A percentile compares a stretch with the other conserved stretches of the same genome.
These are phyloP conservation scores for Noctilio leporinus DNA, from an alignment of 2,113 vertebrate genomes.

Conservation along the genomic window DNA sequence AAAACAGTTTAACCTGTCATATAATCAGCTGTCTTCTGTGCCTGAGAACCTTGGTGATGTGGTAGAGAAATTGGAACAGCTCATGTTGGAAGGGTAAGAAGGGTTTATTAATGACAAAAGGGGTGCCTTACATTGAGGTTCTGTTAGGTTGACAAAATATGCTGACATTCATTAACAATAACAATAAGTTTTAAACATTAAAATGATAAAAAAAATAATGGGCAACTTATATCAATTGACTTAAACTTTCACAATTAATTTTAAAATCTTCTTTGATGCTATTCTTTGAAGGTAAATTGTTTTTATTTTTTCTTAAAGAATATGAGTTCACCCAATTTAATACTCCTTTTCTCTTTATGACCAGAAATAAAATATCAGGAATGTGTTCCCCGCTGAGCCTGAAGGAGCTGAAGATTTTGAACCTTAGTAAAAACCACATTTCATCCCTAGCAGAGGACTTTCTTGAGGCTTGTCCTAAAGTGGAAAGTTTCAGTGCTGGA, in stretches of 20 bases:
- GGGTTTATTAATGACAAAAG: background rate
- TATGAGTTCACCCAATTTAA: background rate
- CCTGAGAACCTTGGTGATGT: constrained; percentile 81
- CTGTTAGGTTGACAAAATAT: background rate
- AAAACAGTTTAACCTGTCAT: constrained; percentile 90
- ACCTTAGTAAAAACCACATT: constrained; percentile 90
- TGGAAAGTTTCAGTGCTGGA: constrained; percentile 88
- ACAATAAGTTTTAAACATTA: background rate
- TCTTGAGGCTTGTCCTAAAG: constrained; percentile 84
- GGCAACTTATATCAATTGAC: background rate
- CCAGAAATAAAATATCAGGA: constrained; percentile 87
- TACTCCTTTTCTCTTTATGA: constrained; percentile 29
- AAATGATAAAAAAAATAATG: background rate
- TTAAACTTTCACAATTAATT: background rate
- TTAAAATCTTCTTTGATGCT: background rate
- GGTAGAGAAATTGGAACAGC: constrained; percentile 85
- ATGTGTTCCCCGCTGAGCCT: constrained; percentile 80
- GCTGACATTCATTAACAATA: background rate
- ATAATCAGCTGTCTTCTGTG: constrained; percentile 84
- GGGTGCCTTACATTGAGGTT: background rate
- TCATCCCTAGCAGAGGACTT: constrained; percentile 80
- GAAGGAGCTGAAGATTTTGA: constrained; percentile 87
- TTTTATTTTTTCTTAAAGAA: background rate
- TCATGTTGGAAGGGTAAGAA: constrained; percentile 90
- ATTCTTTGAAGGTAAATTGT: background rate